Percentiles rank a stretch among this genome's conserved stretches.
Conservation (phyloP, 2,888 invertebrate species). For the Thysanoteuthis rhombus region DNA sequence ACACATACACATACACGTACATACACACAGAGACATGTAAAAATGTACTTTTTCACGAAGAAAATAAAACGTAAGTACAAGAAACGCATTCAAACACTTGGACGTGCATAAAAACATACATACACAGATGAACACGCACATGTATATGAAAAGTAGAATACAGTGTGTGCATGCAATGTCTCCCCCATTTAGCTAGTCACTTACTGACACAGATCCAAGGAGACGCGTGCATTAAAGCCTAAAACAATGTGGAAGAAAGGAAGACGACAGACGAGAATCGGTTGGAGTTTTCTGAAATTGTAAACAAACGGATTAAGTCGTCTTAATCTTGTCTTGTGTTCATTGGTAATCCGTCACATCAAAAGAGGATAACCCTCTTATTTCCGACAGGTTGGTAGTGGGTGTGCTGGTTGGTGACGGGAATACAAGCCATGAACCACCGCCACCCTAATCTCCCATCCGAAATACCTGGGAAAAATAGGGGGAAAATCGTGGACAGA, state of each 20-base stretch:
- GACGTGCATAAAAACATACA: background rate
- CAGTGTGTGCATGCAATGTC: background rate
- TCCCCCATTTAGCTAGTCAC: background rate
- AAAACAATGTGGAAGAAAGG: background rate
- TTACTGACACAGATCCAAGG: background rate
- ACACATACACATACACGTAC: too few relatives aligned
- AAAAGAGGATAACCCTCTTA: constrained; percentile 12
- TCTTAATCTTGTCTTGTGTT: constrained; percentile 12
- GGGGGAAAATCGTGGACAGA: too few relatives aligned
- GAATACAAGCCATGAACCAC: background rate
- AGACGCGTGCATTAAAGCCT: background rate
- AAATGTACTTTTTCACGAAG: too few relatives aligned
- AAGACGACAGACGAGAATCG: background rate
- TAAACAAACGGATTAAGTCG: background rate
- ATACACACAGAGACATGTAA: too few relatives aligned
- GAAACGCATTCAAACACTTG: too few relatives aligned
- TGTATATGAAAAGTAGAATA: background rate
- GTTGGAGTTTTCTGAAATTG: background rate
- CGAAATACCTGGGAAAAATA: too few relatives aligned
- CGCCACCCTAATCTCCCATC: too few relatives aligned
- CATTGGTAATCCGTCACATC: background rate
- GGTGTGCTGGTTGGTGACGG: background rate
- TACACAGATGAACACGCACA: background rate
- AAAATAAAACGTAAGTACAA: too few relatives aligned
- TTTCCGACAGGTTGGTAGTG: background rate